Evolutionary conservation across 2,888 invertebrate genomes (phyloP).

Genomic region (Apamea sordens): DNA sequence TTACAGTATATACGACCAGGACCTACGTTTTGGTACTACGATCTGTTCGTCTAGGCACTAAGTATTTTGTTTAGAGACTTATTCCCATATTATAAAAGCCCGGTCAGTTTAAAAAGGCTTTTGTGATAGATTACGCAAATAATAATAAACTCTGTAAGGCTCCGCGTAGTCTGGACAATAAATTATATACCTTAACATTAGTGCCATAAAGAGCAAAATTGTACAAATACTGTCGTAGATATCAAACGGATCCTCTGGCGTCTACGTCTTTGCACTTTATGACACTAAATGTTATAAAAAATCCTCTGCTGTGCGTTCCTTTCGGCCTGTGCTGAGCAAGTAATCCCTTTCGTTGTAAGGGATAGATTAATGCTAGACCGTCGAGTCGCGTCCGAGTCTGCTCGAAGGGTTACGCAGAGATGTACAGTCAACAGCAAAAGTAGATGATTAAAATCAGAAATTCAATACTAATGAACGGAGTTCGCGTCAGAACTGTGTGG

Average conservation of each 20-base stretch:
- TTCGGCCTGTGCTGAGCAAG: not conserved
- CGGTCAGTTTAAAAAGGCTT: not conserved
- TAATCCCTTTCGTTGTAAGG: not conserved
- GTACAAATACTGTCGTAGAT: constrained; percentile 2
- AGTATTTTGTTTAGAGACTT: constrained; percentile 32
- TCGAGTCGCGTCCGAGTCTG: not conserved
- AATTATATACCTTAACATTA: not conserved
- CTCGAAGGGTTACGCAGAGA: not conserved
- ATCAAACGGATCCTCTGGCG: not conserved
- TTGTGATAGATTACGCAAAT: constrained; percentile 1
- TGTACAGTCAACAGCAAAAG: too few relatives aligned
- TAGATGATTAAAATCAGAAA: too few relatives aligned
- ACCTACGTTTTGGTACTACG: constrained; percentile 38
- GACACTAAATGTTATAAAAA: not conserved
- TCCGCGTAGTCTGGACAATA: too few relatives aligned
- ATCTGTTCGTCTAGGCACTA: constrained; percentile 67
- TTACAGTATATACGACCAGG: constrained; percentile 55
- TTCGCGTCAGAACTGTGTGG: too few relatives aligned
- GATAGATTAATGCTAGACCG: not conserved
- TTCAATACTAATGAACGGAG: too few relatives aligned
- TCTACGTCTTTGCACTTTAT: constrained; percentile 5
- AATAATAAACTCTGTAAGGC: not conserved
- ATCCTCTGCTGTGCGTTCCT: not conserved
- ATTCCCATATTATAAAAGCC: not conserved
- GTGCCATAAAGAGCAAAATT: constrained; percentile 4